phyloP scores from a whole-genome alignment of 2,888 invertebrate genomes.

The Doris montereyensis region DNA sequence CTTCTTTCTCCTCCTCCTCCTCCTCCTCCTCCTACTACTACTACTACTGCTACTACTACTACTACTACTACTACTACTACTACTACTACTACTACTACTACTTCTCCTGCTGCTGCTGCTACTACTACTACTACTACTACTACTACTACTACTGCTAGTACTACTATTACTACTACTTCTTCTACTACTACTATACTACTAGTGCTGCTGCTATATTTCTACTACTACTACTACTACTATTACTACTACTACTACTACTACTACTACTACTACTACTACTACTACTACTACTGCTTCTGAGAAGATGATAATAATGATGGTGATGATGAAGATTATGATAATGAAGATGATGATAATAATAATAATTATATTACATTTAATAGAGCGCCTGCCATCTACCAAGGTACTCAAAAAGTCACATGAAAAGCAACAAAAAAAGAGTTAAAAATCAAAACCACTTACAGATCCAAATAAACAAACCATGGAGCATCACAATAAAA shows the following conservation, averaged over 20 bases:
- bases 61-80: not conserved
- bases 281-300: slow-evolving; percentile 2
- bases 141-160: not conserved
- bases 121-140: not conserved
- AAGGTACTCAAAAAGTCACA: no score
- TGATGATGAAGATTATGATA: no score
- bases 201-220: not conserved
- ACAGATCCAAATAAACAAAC: no score
- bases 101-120: slow-evolving; percentile 8
- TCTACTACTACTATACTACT: no score
- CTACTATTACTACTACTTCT: slow-evolving; percentile 1
- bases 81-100: not conserved
- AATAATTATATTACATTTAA: no score
- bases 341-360: no score
- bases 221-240: slow-evolving; percentile 7
- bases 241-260: slow-evolving; percentile 11
- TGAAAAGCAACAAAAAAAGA: no score
- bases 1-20: not conserved
- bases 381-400: no score
- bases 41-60: not conserved
- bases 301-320: no score
- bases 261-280: slow-evolving; percentile 10
- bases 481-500: no score
- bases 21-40: no score
- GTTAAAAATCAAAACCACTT: no score